These are phyloP conservation scores for Equus quagga DNA, from an alignment of 2,113 vertebrate species.

Conservation along the genomic window DNA sequence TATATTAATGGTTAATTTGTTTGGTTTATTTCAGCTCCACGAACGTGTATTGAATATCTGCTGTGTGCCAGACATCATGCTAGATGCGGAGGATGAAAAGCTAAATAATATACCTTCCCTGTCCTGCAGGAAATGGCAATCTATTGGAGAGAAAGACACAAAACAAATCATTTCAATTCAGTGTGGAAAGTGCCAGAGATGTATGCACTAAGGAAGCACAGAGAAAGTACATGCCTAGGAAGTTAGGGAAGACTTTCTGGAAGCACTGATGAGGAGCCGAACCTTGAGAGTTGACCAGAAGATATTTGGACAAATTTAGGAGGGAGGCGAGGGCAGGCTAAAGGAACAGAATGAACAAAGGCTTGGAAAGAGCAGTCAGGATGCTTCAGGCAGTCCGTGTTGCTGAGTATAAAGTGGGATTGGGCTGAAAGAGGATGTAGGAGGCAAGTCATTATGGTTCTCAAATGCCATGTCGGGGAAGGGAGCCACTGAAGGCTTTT, in stretches of 20 bases:
- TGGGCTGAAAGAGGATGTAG: not conserved
- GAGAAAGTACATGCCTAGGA: not conserved
- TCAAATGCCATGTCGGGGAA: not conserved
- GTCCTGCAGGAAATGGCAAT: not conserved
- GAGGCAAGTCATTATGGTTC: not conserved
- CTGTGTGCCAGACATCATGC: not conserved
- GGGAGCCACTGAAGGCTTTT: not conserved
- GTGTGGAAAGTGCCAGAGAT: not conserved
- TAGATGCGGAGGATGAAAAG: slow-evolving; percentile 29
- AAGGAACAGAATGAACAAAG: not conserved
- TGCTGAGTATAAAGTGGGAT: not conserved
- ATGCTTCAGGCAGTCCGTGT: not conserved
- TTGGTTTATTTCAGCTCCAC: not conserved
- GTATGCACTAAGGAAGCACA: not conserved
- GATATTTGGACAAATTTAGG: not conserved
- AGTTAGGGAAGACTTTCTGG: not conserved
- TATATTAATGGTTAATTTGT: not conserved
- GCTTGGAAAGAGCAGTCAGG: not conserved
- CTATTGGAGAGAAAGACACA: not conserved
- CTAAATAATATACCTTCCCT: not conserved
- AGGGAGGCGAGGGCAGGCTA: not conserved
- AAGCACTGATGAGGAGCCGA: not conserved
- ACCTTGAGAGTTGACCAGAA: not conserved
- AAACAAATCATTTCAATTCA: not conserved
- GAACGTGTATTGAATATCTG: not conserved